These are phyloP conservation scores for Rhagonycha lutea DNA, from an alignment of 2,888 invertebrate species.

Conservation along the genomic window DNA sequence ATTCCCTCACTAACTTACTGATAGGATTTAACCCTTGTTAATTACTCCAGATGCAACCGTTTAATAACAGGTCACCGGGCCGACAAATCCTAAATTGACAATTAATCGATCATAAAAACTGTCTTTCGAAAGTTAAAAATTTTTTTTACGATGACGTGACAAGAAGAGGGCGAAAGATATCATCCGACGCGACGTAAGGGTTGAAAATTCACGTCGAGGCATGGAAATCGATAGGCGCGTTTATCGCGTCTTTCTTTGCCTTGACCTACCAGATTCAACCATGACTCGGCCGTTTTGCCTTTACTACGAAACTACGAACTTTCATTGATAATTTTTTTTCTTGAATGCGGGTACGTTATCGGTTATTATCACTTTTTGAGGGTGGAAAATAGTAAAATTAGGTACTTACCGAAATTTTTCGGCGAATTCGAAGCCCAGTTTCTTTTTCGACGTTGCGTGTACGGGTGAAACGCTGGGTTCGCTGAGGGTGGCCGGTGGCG, in stretches of 20 bases:
- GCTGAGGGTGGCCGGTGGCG: conserved; percentile 76
- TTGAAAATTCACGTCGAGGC: conserved; percentile 37
- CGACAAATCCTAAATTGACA: conserved; percentile 6
- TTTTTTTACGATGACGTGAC: too few relatives aligned
- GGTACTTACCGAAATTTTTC: conserved; percentile 77
- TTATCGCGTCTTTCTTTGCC: conserved; percentile 43
- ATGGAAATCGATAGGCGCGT: conserved; percentile 44
- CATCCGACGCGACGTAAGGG: background rate
- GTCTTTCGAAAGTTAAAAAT: too few relatives aligned
- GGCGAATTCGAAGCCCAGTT: conserved; percentile 77
- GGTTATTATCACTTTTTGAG: background rate
- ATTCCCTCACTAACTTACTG: conserved; percentile 45
- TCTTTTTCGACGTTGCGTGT: conserved; percentile 69
- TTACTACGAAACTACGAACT: conserved; percentile 4
- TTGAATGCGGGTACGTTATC: background rate
- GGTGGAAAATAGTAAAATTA: background rate
- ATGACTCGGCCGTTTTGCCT: conserved; percentile 26
- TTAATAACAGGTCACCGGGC: conserved; percentile 16
- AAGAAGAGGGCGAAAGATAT: background rate
- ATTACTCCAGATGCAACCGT: conserved; percentile 19
- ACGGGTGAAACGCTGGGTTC: conserved; percentile 76
- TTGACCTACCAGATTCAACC: conserved; percentile 46
- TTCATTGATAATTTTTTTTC: conserved; percentile 13
- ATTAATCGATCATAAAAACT: background rate
- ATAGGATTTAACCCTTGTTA: conserved; percentile 39